Conservation (phyloP, 1,140 invertebrate genomes). For the Ostrea denselamellosa region DNA sequence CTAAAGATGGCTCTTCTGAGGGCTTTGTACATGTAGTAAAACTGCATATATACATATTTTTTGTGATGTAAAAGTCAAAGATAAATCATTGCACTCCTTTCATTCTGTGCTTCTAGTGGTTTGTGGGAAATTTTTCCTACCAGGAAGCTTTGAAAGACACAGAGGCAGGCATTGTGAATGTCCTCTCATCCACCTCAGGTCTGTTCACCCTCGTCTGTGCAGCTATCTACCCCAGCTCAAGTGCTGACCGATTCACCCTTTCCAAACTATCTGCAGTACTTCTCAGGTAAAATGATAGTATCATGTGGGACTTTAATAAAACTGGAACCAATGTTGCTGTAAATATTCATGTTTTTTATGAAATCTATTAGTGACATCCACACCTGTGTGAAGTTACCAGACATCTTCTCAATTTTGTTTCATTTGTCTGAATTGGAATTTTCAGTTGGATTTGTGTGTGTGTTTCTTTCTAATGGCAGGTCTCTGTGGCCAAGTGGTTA, state of each 20-base stretch:
- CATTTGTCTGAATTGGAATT: too few relatives aligned
- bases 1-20: too few relatives aligned
- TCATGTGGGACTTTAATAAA: background rate
- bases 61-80: too few relatives aligned
- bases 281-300: conserved; percentile 78
- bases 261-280: conserved; percentile 88
- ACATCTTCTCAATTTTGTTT: too few relatives aligned
- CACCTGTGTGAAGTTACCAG: too few relatives aligned
- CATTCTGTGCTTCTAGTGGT: conserved; percentile 85
- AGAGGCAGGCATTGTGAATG: conserved; percentile 88
- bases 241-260: conserved; percentile 88
- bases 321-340: background rate
- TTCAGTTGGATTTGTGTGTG: too few relatives aligned
- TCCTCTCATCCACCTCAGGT: conserved; percentile 90
- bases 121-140: conserved; percentile 89
- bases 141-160: conserved; percentile 88
- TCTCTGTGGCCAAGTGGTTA: too few relatives aligned
- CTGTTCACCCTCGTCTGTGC: conserved; percentile 91
- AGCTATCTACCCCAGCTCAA: conserved; percentile 88
- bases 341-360: background rate
- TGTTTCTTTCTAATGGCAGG: too few relatives aligned
- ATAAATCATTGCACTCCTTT: background rate
- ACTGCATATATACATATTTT: too few relatives aligned
- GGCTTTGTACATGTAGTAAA: too few relatives aligned
- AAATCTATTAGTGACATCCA: too few relatives aligned